These are phyloP conservation scores for Lycaena phlaeas DNA, from an alignment of 2,888 invertebrate genomes.

Conservation along the genomic window DNA sequence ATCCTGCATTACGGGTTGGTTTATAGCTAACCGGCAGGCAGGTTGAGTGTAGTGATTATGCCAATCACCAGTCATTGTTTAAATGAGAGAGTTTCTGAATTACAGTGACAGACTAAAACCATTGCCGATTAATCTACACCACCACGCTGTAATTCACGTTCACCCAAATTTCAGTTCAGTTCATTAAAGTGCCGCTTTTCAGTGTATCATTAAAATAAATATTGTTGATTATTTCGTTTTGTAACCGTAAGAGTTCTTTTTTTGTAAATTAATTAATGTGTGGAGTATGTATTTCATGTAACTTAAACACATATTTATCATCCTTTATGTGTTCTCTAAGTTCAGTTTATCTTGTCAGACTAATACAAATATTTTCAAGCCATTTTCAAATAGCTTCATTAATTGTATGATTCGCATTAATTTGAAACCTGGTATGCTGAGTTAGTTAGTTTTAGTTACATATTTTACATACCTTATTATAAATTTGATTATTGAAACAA, in stretches of 20 bases:
- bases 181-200: slow-evolving; percentile 4
- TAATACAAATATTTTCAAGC: no score
- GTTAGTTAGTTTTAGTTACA: no score
- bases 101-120: slow-evolving; percentile 17
- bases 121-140: slow-evolving; percentile 13
- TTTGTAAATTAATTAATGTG: no score
- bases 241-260: not conserved
- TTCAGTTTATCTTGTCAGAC: no score
- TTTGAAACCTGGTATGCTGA: no score
- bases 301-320: no score
- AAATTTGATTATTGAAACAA: no score
- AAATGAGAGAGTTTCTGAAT: slow-evolving; percentile 18
- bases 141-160: slow-evolving; percentile 11
- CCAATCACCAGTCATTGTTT: slow-evolving; percentile 20
- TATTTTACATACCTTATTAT: no score
- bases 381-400: no score
- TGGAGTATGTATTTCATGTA: not conserved
- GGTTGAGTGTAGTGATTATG: slow-evolving; percentile 19
- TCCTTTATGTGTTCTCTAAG: no score
- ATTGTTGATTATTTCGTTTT: slow-evolving; percentile 1
- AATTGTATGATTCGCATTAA: no score
- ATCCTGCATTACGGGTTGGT: slow-evolving; percentile 15
- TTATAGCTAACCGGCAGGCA: slow-evolving; percentile 15
- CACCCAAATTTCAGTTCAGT: not conserved
- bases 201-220: slow-evolving; percentile 3